Percentiles rank a stretch among this genome's conserved stretches.
Evolutionary conservation across 2,888 invertebrate species (phyloP).

Genomic region (Tipula helvola): DNA sequence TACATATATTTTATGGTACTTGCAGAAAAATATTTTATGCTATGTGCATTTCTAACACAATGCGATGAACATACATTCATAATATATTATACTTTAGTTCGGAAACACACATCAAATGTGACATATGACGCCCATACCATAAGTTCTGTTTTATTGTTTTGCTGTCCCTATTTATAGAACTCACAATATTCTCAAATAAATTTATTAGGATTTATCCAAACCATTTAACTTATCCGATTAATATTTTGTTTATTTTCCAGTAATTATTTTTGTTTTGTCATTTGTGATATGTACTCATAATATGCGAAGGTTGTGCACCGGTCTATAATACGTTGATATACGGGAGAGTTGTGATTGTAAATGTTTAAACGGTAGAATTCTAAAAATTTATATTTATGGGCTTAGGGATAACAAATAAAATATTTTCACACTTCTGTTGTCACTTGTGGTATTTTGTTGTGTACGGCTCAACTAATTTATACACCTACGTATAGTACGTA

Average conservation of each 20-base stretch:
- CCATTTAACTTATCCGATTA: background rate
- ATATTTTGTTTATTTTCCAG: background rate
- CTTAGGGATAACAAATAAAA: background rate
- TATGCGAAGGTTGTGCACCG: background rate
- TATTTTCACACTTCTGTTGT: background rate
- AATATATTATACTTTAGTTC: background rate
- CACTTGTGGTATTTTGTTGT: background rate
- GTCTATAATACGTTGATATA: background rate
- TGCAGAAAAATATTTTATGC: background rate
- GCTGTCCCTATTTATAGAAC: background rate
- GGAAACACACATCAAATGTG: background rate
- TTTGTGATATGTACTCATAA: background rate
- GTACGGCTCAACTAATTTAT: background rate
- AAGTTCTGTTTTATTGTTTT: background rate
- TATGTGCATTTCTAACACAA: background rate
- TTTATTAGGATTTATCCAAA: background rate
- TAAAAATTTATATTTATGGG: background rate
- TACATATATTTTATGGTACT: background rate
- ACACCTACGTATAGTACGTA: background rate
- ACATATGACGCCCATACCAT: background rate
- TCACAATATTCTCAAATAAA: background rate
- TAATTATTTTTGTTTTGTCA: background rate
- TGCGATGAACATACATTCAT: background rate
- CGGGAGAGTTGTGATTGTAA: background rate
- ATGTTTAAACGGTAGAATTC: background rate